Evolutionary conservation across 2,113 vertebrate genomes (phyloP).

Genomic region (Cyanistes caeruleus): DNA sequence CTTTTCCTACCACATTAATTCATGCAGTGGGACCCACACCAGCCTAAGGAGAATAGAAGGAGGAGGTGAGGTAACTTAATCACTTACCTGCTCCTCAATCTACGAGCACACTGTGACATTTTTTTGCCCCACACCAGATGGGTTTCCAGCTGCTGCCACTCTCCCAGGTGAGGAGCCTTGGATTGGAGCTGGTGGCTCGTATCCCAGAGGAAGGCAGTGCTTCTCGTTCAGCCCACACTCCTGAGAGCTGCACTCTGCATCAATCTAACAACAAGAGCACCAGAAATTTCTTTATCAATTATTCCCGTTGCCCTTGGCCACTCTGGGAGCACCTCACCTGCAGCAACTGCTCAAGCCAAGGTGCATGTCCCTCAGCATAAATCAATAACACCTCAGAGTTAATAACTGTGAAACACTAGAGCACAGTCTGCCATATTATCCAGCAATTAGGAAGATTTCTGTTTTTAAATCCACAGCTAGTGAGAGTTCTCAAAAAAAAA

Average conservation of each 20-base stretch:
- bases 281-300: neutral
- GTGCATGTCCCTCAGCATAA: neutral
- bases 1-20: neutral
- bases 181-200: neutral
- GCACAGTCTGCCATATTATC: neutral
- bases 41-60: neutral
- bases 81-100: neutral
- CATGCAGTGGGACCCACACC: neutral
- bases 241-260: neutral
- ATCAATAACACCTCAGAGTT: neutral
- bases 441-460: slow-evolving; percentile 46
- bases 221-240: neutral
- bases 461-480: neutral
- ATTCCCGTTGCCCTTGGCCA: neutral
- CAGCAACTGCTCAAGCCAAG: neutral
- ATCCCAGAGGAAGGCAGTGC: neutral
- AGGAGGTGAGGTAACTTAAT: neutral
- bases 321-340: neutral
- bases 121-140: neutral
- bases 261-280: neutral
- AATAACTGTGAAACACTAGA: neutral
- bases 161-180: neutral
- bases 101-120: neutral
- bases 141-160: neutral
- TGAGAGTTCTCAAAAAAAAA: neutral